Evolutionary conservation across 2,888 invertebrate genomes (phyloP).

Genomic region (Hoplodrina blanda): DNA sequence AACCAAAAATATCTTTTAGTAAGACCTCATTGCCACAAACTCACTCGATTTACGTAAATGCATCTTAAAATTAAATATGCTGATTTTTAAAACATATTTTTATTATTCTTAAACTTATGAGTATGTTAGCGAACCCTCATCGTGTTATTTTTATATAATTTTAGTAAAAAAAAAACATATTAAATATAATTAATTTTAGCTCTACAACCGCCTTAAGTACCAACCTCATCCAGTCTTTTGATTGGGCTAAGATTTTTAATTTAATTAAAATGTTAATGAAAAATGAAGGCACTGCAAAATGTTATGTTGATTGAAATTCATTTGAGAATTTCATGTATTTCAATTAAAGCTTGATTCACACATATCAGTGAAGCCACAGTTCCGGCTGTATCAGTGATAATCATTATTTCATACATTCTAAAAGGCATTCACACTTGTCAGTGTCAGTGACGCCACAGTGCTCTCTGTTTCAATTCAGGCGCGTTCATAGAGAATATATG

Average conservation of each 20-base stretch:
- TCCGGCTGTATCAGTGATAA: no score
- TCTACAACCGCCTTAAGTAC: slow-evolving; percentile 67
- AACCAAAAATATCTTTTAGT: slow-evolving; percentile 2
- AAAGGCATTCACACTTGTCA: no score
- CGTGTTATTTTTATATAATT: slow-evolving; percentile 43
- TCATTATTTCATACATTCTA: no score
- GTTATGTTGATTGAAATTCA: slow-evolving; percentile 16
- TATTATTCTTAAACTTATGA: slow-evolving; percentile 64
- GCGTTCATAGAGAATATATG: no score
- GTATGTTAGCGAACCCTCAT: slow-evolving; percentile 66
- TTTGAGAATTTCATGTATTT: neutral
- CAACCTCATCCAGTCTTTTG: slow-evolving; percentile 74
- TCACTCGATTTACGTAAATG: slow-evolving; percentile 66
- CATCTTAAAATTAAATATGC: slow-evolving; percentile 51
- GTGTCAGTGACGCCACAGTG: no score
- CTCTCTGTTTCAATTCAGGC: no score
- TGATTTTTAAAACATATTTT: slow-evolving; percentile 53
- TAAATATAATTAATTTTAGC: slow-evolving; percentile 40
- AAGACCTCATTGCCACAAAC: slow-evolving; percentile 29
- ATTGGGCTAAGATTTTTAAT: slow-evolving; percentile 39
- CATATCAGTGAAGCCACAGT: no score
- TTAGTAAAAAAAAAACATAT: slow-evolving; percentile 39
- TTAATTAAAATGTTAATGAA: slow-evolving; percentile 41
- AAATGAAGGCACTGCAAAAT: slow-evolving; percentile 66
- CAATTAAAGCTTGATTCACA: no score